A percentile compares a stretch with the other conserved stretches of the same genome.
Evolutionary conservation across 2,888 invertebrate species (phyloP).

Genomic region (Melolontha melolontha): DNA sequence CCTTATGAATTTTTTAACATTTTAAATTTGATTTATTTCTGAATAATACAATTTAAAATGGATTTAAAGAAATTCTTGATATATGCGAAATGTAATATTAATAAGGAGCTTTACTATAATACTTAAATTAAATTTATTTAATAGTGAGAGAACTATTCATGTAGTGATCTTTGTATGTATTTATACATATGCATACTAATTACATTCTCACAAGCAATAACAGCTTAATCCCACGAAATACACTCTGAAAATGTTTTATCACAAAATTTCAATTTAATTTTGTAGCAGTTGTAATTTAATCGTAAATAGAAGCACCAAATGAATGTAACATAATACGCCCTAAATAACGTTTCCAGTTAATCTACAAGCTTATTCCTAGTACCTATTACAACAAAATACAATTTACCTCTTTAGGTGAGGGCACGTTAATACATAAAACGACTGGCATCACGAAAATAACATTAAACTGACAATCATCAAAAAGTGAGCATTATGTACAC

Average conservation of each 20-base stretch:
- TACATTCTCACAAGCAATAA: neutral
- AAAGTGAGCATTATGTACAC: constrained; percentile 19
- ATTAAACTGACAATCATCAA: constrained; percentile 37
- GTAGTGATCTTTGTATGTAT: too few species aligned
- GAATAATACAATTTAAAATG: too few species aligned
- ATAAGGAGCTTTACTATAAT: too few species aligned
- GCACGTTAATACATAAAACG: constrained; percentile 2
- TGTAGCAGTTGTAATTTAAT: constrained; percentile 6
- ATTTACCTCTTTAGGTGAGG: constrained; percentile 5
- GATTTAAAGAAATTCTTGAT: too few species aligned
- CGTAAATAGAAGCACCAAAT: constrained; percentile 6
- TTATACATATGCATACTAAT: too few species aligned
- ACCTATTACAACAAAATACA: constrained; percentile 16
- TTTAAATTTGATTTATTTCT: too few species aligned
- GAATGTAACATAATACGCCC: neutral
- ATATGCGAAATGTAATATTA: too few species aligned
- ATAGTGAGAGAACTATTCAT: too few species aligned
- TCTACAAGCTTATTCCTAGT: constrained; percentile 13
- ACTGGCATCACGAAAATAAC: neutral
- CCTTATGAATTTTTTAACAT: too few species aligned
- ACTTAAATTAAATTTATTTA: too few species aligned
- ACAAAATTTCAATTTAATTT: constrained; percentile 24
- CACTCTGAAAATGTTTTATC: neutral
- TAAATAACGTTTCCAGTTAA: constrained; percentile 17
- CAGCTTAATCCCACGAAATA: neutral